phyloP scores from a whole-genome alignment of 2,888 invertebrate genomes.

The Spatulosminthurus flaviceps region DNA sequence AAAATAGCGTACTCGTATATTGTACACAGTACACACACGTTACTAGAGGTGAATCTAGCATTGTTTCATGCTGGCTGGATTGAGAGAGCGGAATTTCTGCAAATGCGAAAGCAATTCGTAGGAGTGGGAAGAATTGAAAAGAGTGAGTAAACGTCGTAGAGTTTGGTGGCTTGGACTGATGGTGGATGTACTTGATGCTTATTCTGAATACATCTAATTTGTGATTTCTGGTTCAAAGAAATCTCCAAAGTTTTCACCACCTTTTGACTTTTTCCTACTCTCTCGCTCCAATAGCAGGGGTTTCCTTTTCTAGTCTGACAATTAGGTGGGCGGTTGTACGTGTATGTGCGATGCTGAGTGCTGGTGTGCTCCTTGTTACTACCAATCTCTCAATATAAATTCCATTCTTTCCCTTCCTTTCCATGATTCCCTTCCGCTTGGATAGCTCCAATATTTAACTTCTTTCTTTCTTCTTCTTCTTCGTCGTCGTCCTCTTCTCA shows the following conservation, averaged over 20 bases:
- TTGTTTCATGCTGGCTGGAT: too few species aligned
- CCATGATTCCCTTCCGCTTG: conserved; percentile 20
- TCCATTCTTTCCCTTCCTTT: conserved; percentile 34
- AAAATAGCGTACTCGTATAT: too few species aligned
- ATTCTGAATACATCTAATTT: not conserved
- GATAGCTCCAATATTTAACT: conserved; percentile 43
- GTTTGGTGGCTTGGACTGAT: not conserved
- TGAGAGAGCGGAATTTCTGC: too few species aligned
- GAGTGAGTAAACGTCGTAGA: not conserved
- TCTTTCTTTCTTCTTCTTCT: conserved; percentile 38
- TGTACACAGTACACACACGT: too few species aligned
- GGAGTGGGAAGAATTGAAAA: not conserved
- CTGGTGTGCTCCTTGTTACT: not conserved
- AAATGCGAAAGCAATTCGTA: too few species aligned
- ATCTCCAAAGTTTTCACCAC: conserved; percentile 3
- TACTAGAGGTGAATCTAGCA: too few species aligned
- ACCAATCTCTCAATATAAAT: conserved; percentile 40
- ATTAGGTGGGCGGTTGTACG: not conserved
- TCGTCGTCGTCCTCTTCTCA: conserved; percentile 27
- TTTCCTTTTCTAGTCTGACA: not conserved
- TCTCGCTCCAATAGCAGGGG: conserved; percentile 5
- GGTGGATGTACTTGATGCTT: not conserved
- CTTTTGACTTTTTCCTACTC: conserved; percentile 2
- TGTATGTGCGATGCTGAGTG: not conserved
- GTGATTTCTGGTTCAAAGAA: conserved; percentile 12